Base-by-base conservation (phyloP, 1,140 invertebrate species). In the Latrodectus geometricus region DNA sequence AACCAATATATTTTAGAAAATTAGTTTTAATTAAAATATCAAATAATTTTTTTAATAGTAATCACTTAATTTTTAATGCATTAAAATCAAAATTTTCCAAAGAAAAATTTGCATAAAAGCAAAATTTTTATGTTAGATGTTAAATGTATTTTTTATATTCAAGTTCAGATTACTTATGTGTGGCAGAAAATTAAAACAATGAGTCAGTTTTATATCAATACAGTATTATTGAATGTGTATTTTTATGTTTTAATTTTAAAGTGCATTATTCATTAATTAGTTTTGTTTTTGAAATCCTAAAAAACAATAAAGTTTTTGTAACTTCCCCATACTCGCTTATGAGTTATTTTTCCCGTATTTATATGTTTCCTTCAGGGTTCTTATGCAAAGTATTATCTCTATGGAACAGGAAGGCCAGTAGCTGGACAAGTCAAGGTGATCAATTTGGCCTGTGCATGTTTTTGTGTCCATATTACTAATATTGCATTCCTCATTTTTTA, bases 381-480 rank as follows among this genome's bases (percentile, higher is more conserved):
- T 56, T 88, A 88, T 83, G 88, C 88, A 82, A 88, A 88, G 87
- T 87, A 88, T 83, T 88, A 88, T 88, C 88, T 88, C 61, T 88
- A 88, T 70, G 88, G 88, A 82, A 87, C 80, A 70, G 87, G 83
- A 81, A 88, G 86, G 80, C 79, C 88, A 66, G 49, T 82, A 17
- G 52, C 88, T 20, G 88, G 87, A 83, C 68, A 54, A 66, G 74
- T 80, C 77, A 88, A 88, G 87, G 87, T 88, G 87, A 88, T 76
- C 20, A 7, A 81, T 72, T 66, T n/a, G 76, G 73, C 85, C 85
- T 15, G 69, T 79, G 79, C 84, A 81, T 81, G 84, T 61, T 54
- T 86, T 52, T 80, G 56, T 80, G 56, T 75, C 48, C 61, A 17
- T 75, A 68, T 70, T 11, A 49, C n/a, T 50, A 35, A 50, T 72